Evolutionary conservation across 2,113 vertebrate species (phyloP), one percentile per base, ranked within the genome.

Genomic region (Sturnira hondurensis): DNA sequence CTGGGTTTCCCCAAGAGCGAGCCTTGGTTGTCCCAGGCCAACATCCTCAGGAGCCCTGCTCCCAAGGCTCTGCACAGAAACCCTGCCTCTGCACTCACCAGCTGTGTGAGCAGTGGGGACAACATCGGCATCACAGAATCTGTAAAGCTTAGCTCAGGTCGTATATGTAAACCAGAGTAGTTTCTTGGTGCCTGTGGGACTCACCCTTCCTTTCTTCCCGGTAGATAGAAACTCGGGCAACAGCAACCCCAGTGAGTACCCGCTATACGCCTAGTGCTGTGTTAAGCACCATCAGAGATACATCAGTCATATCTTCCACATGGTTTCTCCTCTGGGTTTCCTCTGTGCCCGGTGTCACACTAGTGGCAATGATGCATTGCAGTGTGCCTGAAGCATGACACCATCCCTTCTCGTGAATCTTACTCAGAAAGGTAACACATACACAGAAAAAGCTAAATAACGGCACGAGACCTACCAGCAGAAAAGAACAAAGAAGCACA

Each of bases 231-330:
- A 56, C 1, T 5, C 26, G 45, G 26, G 13, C 13, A 19, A 11
- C 67, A 58, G 67, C 28, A 89, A 16, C 24, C 31, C 14, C 67
- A 11, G 5, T 12, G 14, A 74, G 19, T 4, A 5, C 8, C 20
- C 74, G 0, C 28, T 58, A 7, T 56, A 24, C 70, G 26, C 22
- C 0, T 14, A 38, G 63, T 4, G 7, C 26, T 80, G 8, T 26
- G 54, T 67, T 77, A 86, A 78, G 26, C 8, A 28, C 54, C 73
- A 1, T 16, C 15, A 50, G 15, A 41, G 8, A 47, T 7, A 68
- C 2, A 17, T 8, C 4, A 17, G 38, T 71, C 3, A n/a, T 43
- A 11, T n/a, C 7, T 0, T 24, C 11, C 10, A 5, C 11, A 7
- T 43, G 38, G 41, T 33, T 54, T 71, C 84, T 11, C 17, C 13